Conservation (phyloP, 2,888 invertebrate genomes). For the Proisotoma minuta region DNA sequence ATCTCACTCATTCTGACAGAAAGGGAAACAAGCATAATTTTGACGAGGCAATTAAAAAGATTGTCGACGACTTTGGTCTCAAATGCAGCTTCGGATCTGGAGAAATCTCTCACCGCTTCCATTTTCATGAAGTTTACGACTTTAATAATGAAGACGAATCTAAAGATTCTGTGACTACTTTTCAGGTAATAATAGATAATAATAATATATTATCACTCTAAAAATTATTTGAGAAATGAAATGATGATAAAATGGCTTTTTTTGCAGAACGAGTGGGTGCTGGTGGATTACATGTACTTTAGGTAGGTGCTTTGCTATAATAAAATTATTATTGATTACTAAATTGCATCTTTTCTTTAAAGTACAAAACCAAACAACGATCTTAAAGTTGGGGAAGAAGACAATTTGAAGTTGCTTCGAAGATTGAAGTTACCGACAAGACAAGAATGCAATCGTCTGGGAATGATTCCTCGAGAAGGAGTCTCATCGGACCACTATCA, state of each 20-base stretch:
- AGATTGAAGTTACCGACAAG: conserved; percentile 64
- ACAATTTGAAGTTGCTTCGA: conserved; percentile 59
- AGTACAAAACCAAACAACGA: conserved; percentile 26
- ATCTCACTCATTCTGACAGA: no score
- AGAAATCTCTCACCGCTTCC: conserved; percentile 62
- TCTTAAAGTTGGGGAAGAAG: conserved; percentile 49
- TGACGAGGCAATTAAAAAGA: conserved; percentile 13
- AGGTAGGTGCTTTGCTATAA: conserved; percentile 54
- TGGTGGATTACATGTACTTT: conserved; percentile 89
- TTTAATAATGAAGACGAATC: conserved; percentile 52
- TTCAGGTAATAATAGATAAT: no score
- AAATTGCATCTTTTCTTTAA: conserved; percentile 4
- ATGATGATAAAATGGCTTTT: no score
- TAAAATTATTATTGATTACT: conserved; percentile 2
- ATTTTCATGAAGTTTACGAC: conserved; percentile 65
- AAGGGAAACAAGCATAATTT: no score
- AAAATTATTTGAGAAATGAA: no score
- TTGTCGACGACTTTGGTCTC: conserved; percentile 15
- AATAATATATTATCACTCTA: no score
- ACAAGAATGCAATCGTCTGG: conserved; percentile 57
- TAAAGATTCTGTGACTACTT: conserved; percentile 66
- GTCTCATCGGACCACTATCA: conserved; percentile 81
- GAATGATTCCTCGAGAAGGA: conserved; percentile 66
- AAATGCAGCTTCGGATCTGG: conserved; percentile 58
- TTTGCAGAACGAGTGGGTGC: conserved; percentile 69